Evolutionary conservation across 2,888 invertebrate species (phyloP), one percentile per base, ranked within the genome.

Genomic region (Cataglyphis livida): DNA sequence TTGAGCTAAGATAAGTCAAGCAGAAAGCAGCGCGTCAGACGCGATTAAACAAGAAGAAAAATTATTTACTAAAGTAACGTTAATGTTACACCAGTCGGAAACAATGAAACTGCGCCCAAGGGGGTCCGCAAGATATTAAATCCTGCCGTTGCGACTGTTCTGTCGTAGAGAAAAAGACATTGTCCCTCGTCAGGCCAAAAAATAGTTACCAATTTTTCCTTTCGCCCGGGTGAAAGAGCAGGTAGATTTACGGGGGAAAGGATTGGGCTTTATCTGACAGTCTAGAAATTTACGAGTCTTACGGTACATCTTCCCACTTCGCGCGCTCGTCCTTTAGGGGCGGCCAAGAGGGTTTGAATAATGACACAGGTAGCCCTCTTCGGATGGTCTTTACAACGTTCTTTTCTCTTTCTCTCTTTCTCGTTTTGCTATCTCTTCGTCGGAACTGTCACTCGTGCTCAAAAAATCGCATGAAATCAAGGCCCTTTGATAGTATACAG

Each of bases 221-320:
- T 1, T 3, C 28, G 32, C 5, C 7, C n/a, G 51, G 51, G 21
- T 41, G 25, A 32, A 21, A 18, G 12, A 18, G 7, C 4, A 32
- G 44, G 28, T 57, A 21, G 41, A 32, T 70, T 44, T 32, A 4
- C 21, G 44, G 21, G n/a, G n/a, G 18, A 21, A 18, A 59, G 12
- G 9, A 44, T 76, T 41, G 35, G 35, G 15, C 25, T 66, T 66
- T 44, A n/a, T 25, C 35, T 70, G 78, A 79, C 70, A 70, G 59
- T 44, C 12, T 44, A 7, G 59, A 48, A 79, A 79, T 79, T 79
- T 79, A 78, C 70, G 78, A 79, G 78, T 61, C 12, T 70, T 70
- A 35, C 59, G 38, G 48, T 35, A 70, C 25, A 48, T 38, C 25
- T 12, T 21, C 59, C 32, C 32, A 38, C 57, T 70, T 44, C 7